phyloP scores from a whole-genome alignment of 2,888 invertebrate species.

The Plebejus anna region DNA sequence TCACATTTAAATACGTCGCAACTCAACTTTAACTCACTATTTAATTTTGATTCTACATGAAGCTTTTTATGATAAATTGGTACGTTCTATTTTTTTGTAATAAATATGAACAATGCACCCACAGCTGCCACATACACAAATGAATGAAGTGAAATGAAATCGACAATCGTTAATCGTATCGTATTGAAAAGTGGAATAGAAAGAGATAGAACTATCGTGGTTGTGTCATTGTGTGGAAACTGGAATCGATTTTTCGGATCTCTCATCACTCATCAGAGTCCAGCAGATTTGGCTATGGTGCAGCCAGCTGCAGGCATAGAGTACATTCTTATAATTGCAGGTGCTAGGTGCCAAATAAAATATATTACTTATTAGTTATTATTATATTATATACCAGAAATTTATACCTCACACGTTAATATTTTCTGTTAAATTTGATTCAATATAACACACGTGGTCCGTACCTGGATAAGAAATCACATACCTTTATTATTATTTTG shows the following conservation, averaged over 20 bases:
- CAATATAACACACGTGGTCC: too few relatives aligned
- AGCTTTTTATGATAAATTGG: slow-evolving; percentile 50
- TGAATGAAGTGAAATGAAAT: slow-evolving; percentile 63
- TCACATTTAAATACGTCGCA: slow-evolving; percentile 45
- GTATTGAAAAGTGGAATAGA: slow-evolving; percentile 44
- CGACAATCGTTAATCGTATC: slow-evolving; percentile 27
- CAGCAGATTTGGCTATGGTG: background rate
- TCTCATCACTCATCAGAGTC: background rate
- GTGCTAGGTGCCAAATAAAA: too few relatives aligned
- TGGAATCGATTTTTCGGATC: background rate
- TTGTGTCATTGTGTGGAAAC: background rate
- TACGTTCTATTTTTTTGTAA: slow-evolving; percentile 54
- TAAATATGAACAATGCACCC: slow-evolving; percentile 63
- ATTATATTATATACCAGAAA: too few relatives aligned
- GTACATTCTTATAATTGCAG: too few relatives aligned
- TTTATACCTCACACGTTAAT: too few relatives aligned
- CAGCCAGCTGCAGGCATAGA: too few relatives aligned
- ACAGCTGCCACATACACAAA: slow-evolving; percentile 79
- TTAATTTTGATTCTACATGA: slow-evolving; percentile 68
- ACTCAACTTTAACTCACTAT: slow-evolving; percentile 58
- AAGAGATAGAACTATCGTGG: slow-evolving; percentile 43
- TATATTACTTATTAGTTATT: too few relatives aligned
- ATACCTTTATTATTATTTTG: too few relatives aligned
- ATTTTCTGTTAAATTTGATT: too few relatives aligned
- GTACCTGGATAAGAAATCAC: too few relatives aligned